Evolutionary conservation across 2,113 vertebrate genomes (phyloP).

Genomic region (Sturnus vulgaris): DNA sequence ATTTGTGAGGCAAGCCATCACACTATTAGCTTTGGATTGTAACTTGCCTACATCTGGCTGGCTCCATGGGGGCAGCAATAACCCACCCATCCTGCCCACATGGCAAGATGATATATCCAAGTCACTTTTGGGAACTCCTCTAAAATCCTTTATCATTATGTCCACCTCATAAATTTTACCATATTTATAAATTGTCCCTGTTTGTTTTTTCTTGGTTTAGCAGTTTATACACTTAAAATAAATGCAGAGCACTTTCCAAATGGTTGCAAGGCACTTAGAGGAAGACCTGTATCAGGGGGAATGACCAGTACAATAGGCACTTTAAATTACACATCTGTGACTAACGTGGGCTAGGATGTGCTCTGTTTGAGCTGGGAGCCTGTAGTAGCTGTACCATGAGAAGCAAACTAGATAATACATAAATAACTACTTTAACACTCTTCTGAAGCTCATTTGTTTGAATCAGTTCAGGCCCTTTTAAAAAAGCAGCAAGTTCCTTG

Average conservation of each 20-base stretch:
- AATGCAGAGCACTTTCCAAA: neutral
- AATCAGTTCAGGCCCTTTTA: neutral
- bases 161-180: neutral
- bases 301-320: neutral
- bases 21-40: neutral
- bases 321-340: neutral
- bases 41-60: neutral
- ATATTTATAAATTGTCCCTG: rapidly evolving
- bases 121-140: rapidly evolving
- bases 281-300: neutral
- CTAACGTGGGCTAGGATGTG: neutral
- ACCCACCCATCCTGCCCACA: neutral
- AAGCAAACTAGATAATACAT: neutral
- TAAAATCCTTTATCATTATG: neutral
- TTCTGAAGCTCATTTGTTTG: neutral
- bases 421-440: neutral
- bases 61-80: neutral
- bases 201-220: neutral
- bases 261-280: neutral
- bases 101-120: neutral
- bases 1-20: neutral
- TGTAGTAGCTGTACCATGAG: neutral
- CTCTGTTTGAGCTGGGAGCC: neutral
- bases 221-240: neutral
- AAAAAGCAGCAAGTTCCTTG: neutral